These are phyloP conservation scores for Aleiodes alternator DNA, from an alignment of 2,888 invertebrate species.

Conservation along the genomic window DNA sequence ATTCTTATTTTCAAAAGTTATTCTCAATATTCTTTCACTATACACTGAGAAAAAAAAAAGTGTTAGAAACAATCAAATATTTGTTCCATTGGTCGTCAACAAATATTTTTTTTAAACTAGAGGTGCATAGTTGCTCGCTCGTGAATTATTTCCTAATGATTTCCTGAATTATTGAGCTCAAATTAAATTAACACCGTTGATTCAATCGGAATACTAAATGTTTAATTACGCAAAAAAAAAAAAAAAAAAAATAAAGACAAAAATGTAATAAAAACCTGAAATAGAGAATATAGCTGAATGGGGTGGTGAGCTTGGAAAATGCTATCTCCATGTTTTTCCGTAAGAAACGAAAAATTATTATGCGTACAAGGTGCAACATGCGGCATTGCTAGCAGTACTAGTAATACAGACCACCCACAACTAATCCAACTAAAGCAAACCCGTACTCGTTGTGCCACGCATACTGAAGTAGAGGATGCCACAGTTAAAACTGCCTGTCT, in stretches of 20 bases:
- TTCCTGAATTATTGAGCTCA: too few species aligned
- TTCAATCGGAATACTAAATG: conserved; percentile 10
- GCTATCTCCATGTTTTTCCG: background rate
- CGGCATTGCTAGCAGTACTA: background rate
- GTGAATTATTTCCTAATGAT: too few species aligned
- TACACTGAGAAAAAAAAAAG: too few species aligned
- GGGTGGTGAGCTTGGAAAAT: conserved; percentile 5
- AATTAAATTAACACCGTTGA: conserved; percentile 16
- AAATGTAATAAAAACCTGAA: conserved; percentile 31
- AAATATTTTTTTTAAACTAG: too few species aligned
- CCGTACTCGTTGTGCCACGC: conserved; percentile 23
- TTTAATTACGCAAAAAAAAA: background rate
- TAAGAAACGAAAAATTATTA: conserved; percentile 38
- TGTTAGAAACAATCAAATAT: too few species aligned
- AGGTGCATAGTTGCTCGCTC: too few species aligned
- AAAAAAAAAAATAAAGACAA: background rate
- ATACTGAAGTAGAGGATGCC: conserved; percentile 30
- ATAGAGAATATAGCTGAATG: conserved; percentile 9
- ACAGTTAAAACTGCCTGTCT: conserved; percentile 14
- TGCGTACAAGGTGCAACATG: conserved; percentile 42
- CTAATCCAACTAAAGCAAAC: conserved; percentile 39
- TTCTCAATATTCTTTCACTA: too few species aligned
- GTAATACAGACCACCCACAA: conserved; percentile 36
- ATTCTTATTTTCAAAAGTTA: too few species aligned
- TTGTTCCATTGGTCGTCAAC: too few species aligned